Evolutionary conservation across 2,797 vertebrate genomes (phyloP), one percentile per base, ranked within the genome.

Genomic region (Chloroceryle inda): DNA sequence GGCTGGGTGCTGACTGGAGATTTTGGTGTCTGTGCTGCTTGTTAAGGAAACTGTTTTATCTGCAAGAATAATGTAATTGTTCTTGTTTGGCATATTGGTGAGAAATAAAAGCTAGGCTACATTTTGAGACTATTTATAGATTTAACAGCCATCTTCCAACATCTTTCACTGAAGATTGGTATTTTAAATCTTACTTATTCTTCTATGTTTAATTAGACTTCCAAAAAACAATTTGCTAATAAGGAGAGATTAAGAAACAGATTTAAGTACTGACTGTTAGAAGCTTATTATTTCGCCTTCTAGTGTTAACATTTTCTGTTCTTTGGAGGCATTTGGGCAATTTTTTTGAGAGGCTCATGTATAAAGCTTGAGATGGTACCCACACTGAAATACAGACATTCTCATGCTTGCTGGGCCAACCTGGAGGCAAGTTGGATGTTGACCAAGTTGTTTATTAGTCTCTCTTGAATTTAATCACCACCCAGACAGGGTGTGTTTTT

Each of bases 221-320:
- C 66, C 27, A 47, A 91, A 95, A 92, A 5, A 4, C 42, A 79
- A 81, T 81, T 78, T 88, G 12, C 35, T 92, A 22, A 68, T 92
- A 94, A 68, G 58, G 31, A 68, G 22, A n/a, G 52, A 93, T 93
- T 92, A 91, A 85, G 66, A 80, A 91, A 62, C 29, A 15, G 19
- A 67, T 88, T 81, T 83, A 76, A 89, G 27, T 69, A 27, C 42
- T 80, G n/a, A 40, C 35, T 83, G 9, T 78, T 92, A 85, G 64
- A 59, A 84, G 24, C 42, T 91, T 91, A 44, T 91, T 5, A 0
- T 63, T 88, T 88, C 50, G 9, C 50, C 38, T 89, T 52, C 19
- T 3, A 82, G 13, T 5, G 5, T 68, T 89, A 64, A 13, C 27
- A 13, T 66, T 91, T 52, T 75, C 42, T 72, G 11, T 31, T 91